Evolutionary conservation across 2,797 vertebrate species (phyloP).

Genomic region (Rhabdophis nuchalis): DNA sequence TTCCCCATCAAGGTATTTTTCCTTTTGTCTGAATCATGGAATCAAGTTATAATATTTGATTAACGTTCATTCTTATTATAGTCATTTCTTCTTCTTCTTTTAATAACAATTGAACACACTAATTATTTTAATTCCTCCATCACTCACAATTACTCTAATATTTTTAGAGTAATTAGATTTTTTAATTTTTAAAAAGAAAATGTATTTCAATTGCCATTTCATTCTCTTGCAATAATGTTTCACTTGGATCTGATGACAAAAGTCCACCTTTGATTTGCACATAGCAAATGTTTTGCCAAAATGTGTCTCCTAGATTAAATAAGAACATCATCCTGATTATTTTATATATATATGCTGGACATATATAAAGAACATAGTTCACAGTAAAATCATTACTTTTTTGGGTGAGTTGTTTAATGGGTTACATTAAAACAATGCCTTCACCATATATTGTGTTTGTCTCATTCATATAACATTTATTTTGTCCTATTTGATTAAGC

Average conservation of each 20-base stretch:
- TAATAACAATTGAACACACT: neutral
- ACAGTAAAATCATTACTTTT: neutral
- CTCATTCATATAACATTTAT: neutral
- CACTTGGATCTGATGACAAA: neutral
- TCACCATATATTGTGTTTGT: neutral
- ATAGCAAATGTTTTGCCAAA: neutral
- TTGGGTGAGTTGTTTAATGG: neutral
- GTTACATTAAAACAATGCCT: neutral
- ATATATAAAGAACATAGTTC: neutral
- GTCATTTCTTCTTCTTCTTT: neutral
- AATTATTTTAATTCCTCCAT: neutral
- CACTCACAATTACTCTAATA: neutral
- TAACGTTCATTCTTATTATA: neutral
- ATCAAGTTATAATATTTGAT: neutral
- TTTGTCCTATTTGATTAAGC: neutral
- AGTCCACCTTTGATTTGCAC: neutral
- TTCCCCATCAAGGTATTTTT: neutral
- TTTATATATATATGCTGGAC: neutral
- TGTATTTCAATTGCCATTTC: neutral
- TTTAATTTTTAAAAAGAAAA: neutral
- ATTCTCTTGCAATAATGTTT: neutral
- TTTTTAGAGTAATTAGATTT: neutral
- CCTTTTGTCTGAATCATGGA: neutral
- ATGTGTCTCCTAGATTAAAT: neutral
- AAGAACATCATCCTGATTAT: neutral